These are phyloP conservation scores for Meiosimyza platycephala DNA, from an alignment of 2,888 invertebrate species.

Conservation along the genomic window DNA sequence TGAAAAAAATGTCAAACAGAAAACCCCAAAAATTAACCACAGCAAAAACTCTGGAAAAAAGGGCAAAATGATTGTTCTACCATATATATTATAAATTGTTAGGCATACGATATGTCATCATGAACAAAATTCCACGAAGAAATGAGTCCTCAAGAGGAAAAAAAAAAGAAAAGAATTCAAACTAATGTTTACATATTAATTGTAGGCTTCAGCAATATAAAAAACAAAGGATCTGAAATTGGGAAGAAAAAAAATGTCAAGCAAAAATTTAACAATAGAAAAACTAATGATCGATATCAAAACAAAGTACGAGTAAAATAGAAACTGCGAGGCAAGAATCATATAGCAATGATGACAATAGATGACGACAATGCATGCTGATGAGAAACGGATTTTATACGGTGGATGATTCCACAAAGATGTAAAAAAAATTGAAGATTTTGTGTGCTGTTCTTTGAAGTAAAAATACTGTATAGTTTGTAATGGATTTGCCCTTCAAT, in stretches of 20 bases:
- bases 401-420: no score
- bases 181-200: conserved; percentile 44
- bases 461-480: no score
- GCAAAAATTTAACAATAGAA: conserved; percentile 45
- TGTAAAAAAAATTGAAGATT: no score
- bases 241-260: conserved; percentile 40
- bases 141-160: background rate
- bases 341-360: conserved; percentile 46
- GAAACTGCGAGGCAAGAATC: background rate
- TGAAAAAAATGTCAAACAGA: conserved; percentile 1
- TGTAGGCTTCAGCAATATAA: conserved; percentile 40
- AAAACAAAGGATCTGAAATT: conserved; percentile 1
- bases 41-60: background rate
- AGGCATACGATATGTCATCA: conserved; percentile 37
- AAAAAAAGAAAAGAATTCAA: background rate
- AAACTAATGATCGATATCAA: conserved; percentile 44
- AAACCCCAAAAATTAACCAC: conserved; percentile 15
- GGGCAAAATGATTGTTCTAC: conserved; percentile 42
- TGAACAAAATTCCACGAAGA: conserved; percentile 29
- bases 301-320: conserved; percentile 22
- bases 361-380: conserved; percentile 47
- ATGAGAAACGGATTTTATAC: conserved; percentile 45
- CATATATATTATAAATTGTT: conserved; percentile 40
- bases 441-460: no score
- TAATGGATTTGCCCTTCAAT: background rate